A percentile compares a stretch with the other conserved stretches of the same genome.
phyloP scores from a whole-genome alignment of 2,797 vertebrate genomes.

The Podarcis lilfordi region DNA sequence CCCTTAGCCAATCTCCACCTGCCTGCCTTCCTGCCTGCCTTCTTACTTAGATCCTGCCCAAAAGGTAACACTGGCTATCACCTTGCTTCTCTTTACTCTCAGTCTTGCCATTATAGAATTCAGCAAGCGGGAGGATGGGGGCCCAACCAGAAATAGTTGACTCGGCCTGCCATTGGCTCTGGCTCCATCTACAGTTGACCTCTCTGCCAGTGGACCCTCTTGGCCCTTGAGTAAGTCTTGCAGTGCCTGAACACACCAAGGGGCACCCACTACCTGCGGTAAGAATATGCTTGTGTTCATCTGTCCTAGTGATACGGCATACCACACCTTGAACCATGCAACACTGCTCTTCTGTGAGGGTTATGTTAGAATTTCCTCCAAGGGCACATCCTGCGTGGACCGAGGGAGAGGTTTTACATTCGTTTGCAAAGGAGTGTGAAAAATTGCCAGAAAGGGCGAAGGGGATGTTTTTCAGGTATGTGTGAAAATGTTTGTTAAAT shows the following conservation, averaged over 20 bases:
- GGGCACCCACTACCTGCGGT: background rate
- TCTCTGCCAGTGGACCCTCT: background rate
- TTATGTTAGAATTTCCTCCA: background rate
- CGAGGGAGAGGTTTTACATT: background rate
- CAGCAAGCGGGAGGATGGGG: too few relatives aligned
- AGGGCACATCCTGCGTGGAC: background rate
- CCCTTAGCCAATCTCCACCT: too few relatives aligned
- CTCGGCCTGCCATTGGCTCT: background rate
- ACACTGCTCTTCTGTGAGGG: too few relatives aligned
- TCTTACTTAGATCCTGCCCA: too few relatives aligned
- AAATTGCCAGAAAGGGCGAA: background rate
- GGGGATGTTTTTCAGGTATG: background rate
- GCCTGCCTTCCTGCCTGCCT: too few relatives aligned
- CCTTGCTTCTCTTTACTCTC: too few relatives aligned
- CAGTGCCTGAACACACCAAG: too few relatives aligned
- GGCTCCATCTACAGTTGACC: background rate
- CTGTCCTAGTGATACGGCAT: background rate
- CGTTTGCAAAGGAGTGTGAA: background rate
- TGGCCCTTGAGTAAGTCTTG: background rate
- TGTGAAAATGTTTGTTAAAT: background rate
- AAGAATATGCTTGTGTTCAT: too few relatives aligned
- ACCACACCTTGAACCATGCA: background rate
- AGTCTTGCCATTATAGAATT: too few relatives aligned
- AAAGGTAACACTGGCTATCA: too few relatives aligned
- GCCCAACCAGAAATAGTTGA: too few relatives aligned